Percentiles rank a stretch among this genome's conserved stretches.
Conservation (phyloP, 2,113 vertebrate genomes). For the Dinomys branickii region DNA sequence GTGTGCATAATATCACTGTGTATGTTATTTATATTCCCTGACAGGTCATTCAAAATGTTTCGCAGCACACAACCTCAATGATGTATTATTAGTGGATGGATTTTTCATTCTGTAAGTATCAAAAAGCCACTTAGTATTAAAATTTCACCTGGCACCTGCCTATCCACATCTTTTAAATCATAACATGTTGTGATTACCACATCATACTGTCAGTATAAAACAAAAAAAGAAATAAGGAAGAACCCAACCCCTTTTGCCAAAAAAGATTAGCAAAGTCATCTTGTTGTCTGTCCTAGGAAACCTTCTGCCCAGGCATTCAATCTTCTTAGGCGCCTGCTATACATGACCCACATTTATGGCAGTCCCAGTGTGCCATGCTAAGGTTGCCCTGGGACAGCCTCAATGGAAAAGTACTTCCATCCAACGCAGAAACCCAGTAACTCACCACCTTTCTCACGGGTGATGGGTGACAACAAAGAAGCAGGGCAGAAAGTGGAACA, state of each 20-base stretch:
- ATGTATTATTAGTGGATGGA: not conserved
- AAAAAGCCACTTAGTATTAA: slow-evolving; percentile 10
- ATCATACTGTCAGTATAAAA: not conserved
- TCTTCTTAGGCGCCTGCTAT: not conserved
- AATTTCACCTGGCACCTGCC: slow-evolving; percentile 25
- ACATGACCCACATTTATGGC: not conserved
- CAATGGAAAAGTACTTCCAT: not conserved
- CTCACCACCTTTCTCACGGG: not conserved
- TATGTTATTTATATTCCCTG: slow-evolving; percentile 30
- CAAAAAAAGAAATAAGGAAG: not conserved
- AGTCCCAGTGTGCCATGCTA: not conserved
- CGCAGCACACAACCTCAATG: not conserved
- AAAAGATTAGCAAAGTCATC: not conserved
- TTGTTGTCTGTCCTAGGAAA: slow-evolving; percentile 32
- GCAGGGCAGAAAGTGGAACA: not conserved
- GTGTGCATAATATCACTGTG: not conserved
- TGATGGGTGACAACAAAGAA: not conserved
- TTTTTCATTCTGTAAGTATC: not conserved
- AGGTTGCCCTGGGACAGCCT: not conserved
- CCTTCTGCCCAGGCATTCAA: not conserved
- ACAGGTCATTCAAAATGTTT: slow-evolving; percentile 37
- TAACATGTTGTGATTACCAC: not conserved
- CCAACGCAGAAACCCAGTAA: not conserved
- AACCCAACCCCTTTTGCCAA: not conserved
- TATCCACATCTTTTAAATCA: not conserved